Evolutionary conservation across 2,888 invertebrate species (phyloP), one percentile per base, ranked within the genome.

Genomic region (Nipponacmea schrenckii): DNA sequence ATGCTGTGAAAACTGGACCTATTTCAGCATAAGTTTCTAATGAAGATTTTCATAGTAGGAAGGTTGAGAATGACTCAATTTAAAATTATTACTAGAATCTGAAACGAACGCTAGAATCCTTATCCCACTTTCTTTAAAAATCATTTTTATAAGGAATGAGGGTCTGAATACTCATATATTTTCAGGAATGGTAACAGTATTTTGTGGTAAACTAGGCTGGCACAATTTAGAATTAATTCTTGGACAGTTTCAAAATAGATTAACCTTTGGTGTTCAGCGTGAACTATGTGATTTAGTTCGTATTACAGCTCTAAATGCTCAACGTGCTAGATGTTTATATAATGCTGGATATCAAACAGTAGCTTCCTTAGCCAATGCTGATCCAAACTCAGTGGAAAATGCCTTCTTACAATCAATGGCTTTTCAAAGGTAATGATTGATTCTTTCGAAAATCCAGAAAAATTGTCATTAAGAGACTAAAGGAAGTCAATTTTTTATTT

Each of bases 131-230:
- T 39, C 7, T 39, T 7, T 1, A 39, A 39, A 39, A 39, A 39
- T 39, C 39, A 31, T 8, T 39, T 39, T 39, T 7, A 5, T 39
- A 39, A 39, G 39, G 10, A 39, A 39, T 39, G 39, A 39, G 8
- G 10, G 5, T 1, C 10, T 39, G 39, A 8, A 39, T 7, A 5
- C 7, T 7, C 8, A 39, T 39, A 46, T 45, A 15, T 64, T 26
- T 62, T 80, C 79, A 94, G 97, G 97, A 71, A 98, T 98, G 94
- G 95, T 98, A 0, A 96, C 97, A 3, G 93, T 95, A n/a, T 98
- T 99, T 90, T 96, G 97, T 89, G 93, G 92, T 76, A 94, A 96
- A 69, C 90, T 99, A 15, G 96, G 97, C 31, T 99, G 98, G 98
- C 92, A 92, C 78, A 95, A 94, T 86, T 91, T 99, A 84, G 95